Percentiles rank a stretch among this genome's conserved stretches.
These are phyloP conservation scores for Paralichthys olivaceus DNA, from an alignment of 2,113 vertebrate genomes.

Conservation along the genomic window DNA sequence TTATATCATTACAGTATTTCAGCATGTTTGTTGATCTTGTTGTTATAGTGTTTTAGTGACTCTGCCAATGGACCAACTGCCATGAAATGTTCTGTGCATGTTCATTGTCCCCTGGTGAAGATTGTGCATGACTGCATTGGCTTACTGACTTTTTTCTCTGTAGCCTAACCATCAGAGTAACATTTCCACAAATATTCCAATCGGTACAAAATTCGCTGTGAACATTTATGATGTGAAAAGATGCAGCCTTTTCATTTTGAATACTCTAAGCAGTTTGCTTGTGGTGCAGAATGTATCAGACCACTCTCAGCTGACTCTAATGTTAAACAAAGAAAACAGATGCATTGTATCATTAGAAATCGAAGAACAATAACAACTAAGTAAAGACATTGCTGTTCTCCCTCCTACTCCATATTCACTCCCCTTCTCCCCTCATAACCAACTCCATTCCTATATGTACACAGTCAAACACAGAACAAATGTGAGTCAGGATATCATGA, in stretches of 20 bases:
- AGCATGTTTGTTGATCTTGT: neutral
- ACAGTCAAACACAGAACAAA: neutral
- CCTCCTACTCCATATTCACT: too few species aligned
- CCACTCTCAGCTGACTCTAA: too few species aligned
- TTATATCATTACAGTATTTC: neutral
- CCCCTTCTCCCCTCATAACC: too few species aligned
- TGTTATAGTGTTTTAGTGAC: neutral
- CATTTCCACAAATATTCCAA: neutral
- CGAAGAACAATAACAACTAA: too few species aligned
- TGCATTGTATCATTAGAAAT: too few species aligned
- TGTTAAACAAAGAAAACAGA: too few species aligned
- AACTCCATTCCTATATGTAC: neutral
- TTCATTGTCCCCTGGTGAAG: too few species aligned
- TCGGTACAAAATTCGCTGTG: neutral
- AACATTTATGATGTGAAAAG: neutral
- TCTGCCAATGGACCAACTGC: too few species aligned
- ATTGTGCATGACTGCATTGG: neutral
- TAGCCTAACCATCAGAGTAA: neutral
- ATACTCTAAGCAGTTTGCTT: neutral
- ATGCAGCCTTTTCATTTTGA: neutral
- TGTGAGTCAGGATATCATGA: too few species aligned
- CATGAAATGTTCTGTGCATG: too few species aligned
- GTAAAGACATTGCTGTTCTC: too few species aligned
- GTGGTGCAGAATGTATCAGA: neutral
- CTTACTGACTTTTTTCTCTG: neutral